Percentiles rank a stretch among this genome's conserved stretches.
Evolutionary conservation across 2,113 vertebrate genomes (phyloP).

Genomic region (Tiliqua scincoides): DNA sequence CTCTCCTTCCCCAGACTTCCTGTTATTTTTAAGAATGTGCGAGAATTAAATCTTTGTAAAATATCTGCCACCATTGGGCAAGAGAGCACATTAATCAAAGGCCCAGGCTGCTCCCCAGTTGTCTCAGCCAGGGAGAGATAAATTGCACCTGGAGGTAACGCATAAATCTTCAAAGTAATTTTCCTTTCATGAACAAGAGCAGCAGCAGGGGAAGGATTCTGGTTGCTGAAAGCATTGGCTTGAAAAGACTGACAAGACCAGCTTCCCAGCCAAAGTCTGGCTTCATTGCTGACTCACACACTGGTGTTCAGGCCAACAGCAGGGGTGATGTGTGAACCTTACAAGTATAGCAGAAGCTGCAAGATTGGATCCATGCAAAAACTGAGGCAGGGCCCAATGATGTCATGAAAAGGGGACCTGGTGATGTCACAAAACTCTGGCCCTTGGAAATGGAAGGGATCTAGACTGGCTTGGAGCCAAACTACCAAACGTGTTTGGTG

Average conservation of each 20-base stretch:
- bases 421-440: too few relatives aligned
- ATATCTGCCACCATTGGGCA: slow-evolving; percentile 57
- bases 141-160: slow-evolving; percentile 72
- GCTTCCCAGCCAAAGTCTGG: background rate
- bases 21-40: slow-evolving; percentile 68
- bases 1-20: slow-evolving; percentile 43
- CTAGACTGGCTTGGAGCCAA: too few relatives aligned
- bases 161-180: slow-evolving; percentile 72
- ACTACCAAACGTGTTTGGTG: too few relatives aligned
- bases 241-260: slow-evolving; percentile 1
- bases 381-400: too few relatives aligned
- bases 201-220: background rate
- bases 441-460: too few relatives aligned
- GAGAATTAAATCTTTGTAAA: slow-evolving; percentile 68
- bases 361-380: too few relatives aligned
- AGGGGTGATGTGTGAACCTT: background rate
- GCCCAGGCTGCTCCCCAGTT: slow-evolving; percentile 42
- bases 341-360: too few relatives aligned
- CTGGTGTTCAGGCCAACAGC: background rate
- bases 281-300: background rate
- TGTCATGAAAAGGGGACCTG: too few relatives aligned
- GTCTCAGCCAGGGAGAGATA: slow-evolving; percentile 57
- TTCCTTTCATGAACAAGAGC: slow-evolving; percentile 68
- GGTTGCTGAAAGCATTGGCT: slow-evolving; percentile 44
- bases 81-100: slow-evolving; percentile 64